These are phyloP conservation scores for Telmatochromis sp. DNA, from an alignment of 2,113 vertebrate species.

Conservation along the genomic window DNA sequence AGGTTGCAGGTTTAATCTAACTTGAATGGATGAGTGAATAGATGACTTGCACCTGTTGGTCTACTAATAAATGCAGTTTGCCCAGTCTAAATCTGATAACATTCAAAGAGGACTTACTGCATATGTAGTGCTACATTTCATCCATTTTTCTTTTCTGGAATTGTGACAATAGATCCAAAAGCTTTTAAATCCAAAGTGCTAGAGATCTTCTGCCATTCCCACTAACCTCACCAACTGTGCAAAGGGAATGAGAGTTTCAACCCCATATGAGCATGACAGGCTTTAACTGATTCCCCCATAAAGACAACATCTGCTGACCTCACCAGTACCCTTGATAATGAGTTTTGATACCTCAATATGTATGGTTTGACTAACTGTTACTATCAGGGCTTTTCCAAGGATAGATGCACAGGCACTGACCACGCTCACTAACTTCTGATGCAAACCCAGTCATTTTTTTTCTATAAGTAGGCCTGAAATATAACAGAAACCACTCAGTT, in stretches of 20 bases:
- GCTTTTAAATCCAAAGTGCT: not conserved
- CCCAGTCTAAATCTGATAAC: not conserved
- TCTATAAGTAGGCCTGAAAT: not conserved
- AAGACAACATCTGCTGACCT: not conserved
- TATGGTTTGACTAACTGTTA: not conserved
- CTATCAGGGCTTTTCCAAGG: not conserved
- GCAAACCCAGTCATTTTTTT: not conserved
- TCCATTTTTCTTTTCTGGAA: not conserved
- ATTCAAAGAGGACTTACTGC: not conserved
- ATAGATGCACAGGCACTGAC: not conserved
- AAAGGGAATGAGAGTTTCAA: not conserved
- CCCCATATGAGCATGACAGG: not conserved
- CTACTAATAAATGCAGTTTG: not conserved
- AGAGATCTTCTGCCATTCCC: not conserved
- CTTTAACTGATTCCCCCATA: not conserved
- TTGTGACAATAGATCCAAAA: not conserved
- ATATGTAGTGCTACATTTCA: not conserved
- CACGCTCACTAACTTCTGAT: not conserved
- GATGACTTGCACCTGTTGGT: not conserved
- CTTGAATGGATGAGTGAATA: not conserved
- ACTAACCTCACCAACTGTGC: not conserved
- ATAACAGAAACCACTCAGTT: not conserved
- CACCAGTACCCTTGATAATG: not conserved
- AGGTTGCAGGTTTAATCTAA: not conserved
- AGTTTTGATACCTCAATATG: not conserved